These are phyloP conservation scores for Dolichoris vasculosae DNA, from an alignment of 1,140 invertebrate genomes.

Conservation along the genomic window DNA sequence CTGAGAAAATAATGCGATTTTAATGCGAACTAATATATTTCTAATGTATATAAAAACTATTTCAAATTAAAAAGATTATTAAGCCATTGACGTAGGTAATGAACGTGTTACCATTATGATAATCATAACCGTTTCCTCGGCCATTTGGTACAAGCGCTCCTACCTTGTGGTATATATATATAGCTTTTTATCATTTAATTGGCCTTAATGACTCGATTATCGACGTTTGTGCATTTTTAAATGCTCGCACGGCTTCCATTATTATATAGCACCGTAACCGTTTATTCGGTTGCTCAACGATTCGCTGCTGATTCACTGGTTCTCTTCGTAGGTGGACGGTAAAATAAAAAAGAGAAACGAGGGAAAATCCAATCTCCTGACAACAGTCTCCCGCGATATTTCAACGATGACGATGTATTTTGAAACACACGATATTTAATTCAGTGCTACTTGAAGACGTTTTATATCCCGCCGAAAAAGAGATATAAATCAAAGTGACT, in stretches of 20 bases:
- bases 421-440: background rate
- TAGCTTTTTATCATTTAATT: constrained; percentile 35
- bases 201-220: constrained; percentile 41
- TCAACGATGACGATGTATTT: background rate
- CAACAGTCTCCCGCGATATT: background rate
- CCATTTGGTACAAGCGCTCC: background rate
- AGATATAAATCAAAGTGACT: background rate
- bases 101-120: background rate
- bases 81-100: background rate
- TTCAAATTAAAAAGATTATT: background rate
- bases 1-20: too few relatives aligned
- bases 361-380: background rate
- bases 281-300: constrained; percentile 12
- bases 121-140: background rate
- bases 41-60: background rate
- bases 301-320: constrained; percentile 17
- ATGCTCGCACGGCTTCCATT: background rate
- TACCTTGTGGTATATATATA: background rate
- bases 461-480: background rate
- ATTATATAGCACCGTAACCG: background rate
- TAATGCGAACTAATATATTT: too few relatives aligned
- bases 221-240: constrained; percentile 8
- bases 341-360: background rate
- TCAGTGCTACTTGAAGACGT: background rate
- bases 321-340: constrained; percentile 10